Conservation (phyloP, 1,140 invertebrate species). For the Conus betulinus region DNA sequence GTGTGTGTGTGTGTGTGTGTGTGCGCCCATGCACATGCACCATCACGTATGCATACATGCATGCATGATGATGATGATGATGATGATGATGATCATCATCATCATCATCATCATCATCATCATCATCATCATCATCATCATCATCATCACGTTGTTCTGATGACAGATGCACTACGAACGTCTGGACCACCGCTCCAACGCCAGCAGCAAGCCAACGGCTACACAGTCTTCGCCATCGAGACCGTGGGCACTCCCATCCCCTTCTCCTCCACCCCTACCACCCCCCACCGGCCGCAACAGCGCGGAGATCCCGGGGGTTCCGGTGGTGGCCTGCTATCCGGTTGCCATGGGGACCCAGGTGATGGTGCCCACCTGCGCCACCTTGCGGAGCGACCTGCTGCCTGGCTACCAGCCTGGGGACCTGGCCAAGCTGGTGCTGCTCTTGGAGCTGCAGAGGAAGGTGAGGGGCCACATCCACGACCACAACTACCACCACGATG, state of each 20-base stretch:
- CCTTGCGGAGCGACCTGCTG: conserved; percentile 10
- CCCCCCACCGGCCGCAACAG: not conserved
- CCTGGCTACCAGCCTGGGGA: conserved; percentile 34
- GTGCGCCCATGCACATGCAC: too few relatives aligned
- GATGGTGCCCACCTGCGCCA: conserved; percentile 15
- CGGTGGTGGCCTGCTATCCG: conserved; percentile 33
- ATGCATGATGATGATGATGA: too few relatives aligned
- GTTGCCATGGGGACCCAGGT: conserved; percentile 29
- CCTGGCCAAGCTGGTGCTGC: conserved; percentile 30
- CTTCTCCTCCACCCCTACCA: too few relatives aligned
- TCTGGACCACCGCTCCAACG: conserved; percentile 12
- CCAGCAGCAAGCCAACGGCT: conserved; percentile 31
- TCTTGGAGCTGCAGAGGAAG: not conserved
- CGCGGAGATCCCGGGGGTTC: not conserved
- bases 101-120: too few relatives aligned
- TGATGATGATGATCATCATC: too few relatives aligned
- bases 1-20: too few relatives aligned
- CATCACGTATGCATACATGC: too few relatives aligned
- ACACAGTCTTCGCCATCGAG: conserved; percentile 40
- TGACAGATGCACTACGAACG: conserved; percentile 30
- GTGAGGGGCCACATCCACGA: not conserved
- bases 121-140: too few relatives aligned
- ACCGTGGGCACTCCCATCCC: conserved; percentile 5
- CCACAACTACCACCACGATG: too few relatives aligned
- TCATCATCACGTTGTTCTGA: not conserved